Percentiles rank a stretch among this genome's conserved stretches.
Evolutionary conservation across 2,888 invertebrate species (phyloP).

Genomic region (Argynnis bischoffii): DNA sequence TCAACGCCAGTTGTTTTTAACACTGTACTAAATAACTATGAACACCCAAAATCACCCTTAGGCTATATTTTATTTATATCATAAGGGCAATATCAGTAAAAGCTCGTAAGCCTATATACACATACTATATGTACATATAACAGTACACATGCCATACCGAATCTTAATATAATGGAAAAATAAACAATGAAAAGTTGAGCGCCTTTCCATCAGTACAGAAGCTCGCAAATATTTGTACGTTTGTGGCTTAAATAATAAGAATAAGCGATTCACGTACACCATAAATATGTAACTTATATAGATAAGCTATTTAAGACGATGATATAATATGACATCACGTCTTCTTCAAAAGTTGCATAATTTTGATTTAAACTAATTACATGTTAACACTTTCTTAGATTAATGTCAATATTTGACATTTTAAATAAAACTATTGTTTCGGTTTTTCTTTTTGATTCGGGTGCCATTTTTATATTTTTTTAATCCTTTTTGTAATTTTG

Average conservation of each 20-base stretch:
- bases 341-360: no score
- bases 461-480: no score
- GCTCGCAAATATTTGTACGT: slow-evolving; percentile 44
- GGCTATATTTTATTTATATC: slow-evolving; percentile 8
- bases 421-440: no score
- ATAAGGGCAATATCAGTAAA: not conserved
- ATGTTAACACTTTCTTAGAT: no score
- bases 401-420: no score
- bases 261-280: not conserved
- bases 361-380: no score
- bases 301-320: no score
- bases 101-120: slow-evolving; percentile 20
- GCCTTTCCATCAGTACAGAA: slow-evolving; percentile 40
- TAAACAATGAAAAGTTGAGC: slow-evolving; percentile 50
- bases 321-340: no score
- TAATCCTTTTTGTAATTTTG: no score
- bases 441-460: no score
- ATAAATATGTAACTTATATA: not conserved
- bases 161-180: slow-evolving; percentile 66
- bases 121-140: slow-evolving; percentile 3
- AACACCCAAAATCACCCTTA: not conserved
- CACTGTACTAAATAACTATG: not conserved
- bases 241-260: slow-evolving; percentile 21
- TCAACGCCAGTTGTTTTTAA: not conserved
- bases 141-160: slow-evolving; percentile 50